Evolutionary conservation across 30 jellyfish, hydroid and myxozoan species (phyloP), one percentile per base, ranked within the genome.

Genomic region (Calvadosia cruxmelitensis): DNA sequence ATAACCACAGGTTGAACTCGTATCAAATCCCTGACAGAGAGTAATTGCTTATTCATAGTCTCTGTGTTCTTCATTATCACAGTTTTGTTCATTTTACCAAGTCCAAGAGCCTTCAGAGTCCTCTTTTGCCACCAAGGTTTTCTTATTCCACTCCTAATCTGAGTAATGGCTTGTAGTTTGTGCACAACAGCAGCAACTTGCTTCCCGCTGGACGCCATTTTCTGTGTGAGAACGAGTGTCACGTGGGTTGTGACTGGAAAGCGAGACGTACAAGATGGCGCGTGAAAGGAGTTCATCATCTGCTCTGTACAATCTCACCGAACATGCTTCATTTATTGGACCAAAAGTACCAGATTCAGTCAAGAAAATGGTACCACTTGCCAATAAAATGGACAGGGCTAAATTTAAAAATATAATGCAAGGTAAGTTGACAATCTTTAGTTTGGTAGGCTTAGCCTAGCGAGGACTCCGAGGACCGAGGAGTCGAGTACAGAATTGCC

Each of bases 91-190:
- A 84, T 33, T 52, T 31, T 80, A 34, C 30, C 62, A 30, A 87
- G 80, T 3, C 89, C 83, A 15, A 87, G 82, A 0, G 79, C 84
- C 64, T 73, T 80, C 28, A 87, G 80, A 13, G 92, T 78, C 52
- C 94, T 65, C 63, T 80, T 87, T 68, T 87, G 94, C 97, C 97
- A 87, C 85, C 88, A 87, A 13, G 97, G 97, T 52, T 94, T 66
- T 50, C 97, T 83, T 0, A 87, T 87, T 27, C 97, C 86, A 75
- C 97, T 87, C 65, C 97, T 72, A 0, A 87, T 74, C 62, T 75
- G 63, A 3, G 97, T 87, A 2, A 87, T 93, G 23, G 85, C 78
- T 28, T 80, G 94, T 42, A 87, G 75, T 67, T 87, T 87, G 78
- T 80, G 97, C 5, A 72, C 78, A 49, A 69, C 92, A 27, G 29